Evolutionary conservation across 2,797 vertebrate genomes (phyloP).

Genomic region (Hydrocynus forskahlii): DNA sequence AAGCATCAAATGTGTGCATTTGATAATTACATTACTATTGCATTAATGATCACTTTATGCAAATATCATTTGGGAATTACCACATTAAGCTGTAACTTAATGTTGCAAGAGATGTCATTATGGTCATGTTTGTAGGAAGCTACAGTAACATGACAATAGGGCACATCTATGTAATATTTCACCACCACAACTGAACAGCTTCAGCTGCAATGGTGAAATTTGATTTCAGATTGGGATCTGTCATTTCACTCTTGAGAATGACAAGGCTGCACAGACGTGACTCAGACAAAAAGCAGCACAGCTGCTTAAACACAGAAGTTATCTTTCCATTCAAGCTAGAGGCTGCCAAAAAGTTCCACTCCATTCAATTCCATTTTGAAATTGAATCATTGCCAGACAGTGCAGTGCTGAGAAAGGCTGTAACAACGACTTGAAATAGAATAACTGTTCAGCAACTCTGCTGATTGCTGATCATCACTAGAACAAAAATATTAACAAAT

Average conservation of each 20-base stretch:
- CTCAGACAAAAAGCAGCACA: background rate
- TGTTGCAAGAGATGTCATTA: no score
- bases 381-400: slow-evolving; percentile 2
- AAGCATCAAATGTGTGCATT: slow-evolving; percentile 37
- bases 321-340: background rate
- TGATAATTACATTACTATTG: background rate
- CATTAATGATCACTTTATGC: background rate
- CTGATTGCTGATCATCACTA: background rate
- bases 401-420: slow-evolving; percentile 6
- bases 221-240: background rate
- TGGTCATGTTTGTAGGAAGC: background rate
- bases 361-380: slow-evolving; percentile 6
- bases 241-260: background rate
- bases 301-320: background rate
- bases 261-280: background rate
- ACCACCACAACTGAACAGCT: background rate
- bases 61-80: slow-evolving; percentile 34
- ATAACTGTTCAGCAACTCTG: background rate
- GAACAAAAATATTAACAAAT: background rate
- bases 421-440: background rate
- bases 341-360: background rate
- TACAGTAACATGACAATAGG: slow-evolving; percentile 1
- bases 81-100: slow-evolving; percentile 10
- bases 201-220: background rate
- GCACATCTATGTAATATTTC: background rate